phyloP scores from a whole-genome alignment of 1,140 invertebrate genomes.

The Drosophila seguyi region DNA sequence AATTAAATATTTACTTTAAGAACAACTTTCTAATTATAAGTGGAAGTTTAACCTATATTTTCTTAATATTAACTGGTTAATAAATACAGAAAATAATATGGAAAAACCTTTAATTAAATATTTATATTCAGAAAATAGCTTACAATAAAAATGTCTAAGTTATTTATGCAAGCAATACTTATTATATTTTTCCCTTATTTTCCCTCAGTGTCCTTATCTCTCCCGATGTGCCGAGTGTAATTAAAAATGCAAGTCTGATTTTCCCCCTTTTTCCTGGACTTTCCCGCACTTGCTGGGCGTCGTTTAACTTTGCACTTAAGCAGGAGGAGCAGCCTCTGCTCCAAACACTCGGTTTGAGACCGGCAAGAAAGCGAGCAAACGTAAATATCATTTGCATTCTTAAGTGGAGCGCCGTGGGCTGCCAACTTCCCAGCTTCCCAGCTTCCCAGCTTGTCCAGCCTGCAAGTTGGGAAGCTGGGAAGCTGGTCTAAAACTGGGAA shows the following conservation, averaged over 20 bases:
- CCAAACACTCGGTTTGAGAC: conserved; percentile 7
- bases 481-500: not conserved
- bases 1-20: too few relatives aligned
- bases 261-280: conserved; percentile 10
- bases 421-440: too few relatives aligned
- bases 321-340: conserved; percentile 20
- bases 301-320: conserved; percentile 80
- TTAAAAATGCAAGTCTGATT: conserved; percentile 73
- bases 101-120: too few relatives aligned
- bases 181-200: not conserved
- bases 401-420: conserved; percentile 63
- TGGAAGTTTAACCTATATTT: not conserved
- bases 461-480: not conserved
- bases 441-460: too few relatives aligned
- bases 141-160: too few relatives aligned
- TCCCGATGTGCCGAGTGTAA: conserved; percentile 65
- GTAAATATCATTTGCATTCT: conserved; percentile 84
- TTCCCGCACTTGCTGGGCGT: conserved; percentile 57
- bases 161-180: too few relatives aligned
- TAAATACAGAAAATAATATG: not conserved
- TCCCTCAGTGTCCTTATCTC: conserved; percentile 33
- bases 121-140: too few relatives aligned
- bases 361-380: conserved; percentile 49
- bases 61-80: too few relatives aligned
- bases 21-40: too few relatives aligned